Evolutionary conservation across 2,797 vertebrate species (phyloP), one percentile per base, ranked within the genome.

Genomic region (Chrysolophus pictus): DNA sequence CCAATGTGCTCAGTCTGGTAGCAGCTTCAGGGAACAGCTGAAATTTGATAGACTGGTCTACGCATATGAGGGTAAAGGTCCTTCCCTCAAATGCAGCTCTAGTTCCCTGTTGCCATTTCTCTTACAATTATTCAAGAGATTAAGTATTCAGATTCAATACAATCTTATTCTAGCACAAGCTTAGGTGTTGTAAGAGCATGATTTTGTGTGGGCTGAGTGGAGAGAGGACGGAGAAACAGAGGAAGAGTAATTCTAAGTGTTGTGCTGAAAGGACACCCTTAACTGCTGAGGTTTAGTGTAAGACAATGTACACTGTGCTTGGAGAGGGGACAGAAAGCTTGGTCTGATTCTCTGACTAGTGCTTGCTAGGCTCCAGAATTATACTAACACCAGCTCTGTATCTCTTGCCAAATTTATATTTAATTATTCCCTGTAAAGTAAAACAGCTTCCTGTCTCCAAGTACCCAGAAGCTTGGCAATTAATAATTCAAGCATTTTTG

Each of bases 381-480:
- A 39, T 28, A 21, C 21, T 55, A 70, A 84, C 64, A 92, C 53
- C 68, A 84, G 41, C 62, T 84, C 75, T 19, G 9, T 39, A 44
- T 85, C 37, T 69, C 37, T 76, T 79, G 93, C 83, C 94, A 93
- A 84, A 91, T 82, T 81, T 81, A 41, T 90, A 84, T 92, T 91
- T 96, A 91, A 88, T 92, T 91, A 79, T 81, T 92, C 60, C 56
- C 68, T 71, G 64, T 90, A 87, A 95, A 96, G 56, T 29, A 31
- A 88, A 95, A 72, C 31, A 91, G 60, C 63, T 94, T 95, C 87
- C 84, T 90, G 67, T 31, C 67, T 72, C 80, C 82, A 83, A 91
- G 82, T 92, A 75, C 63, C 94, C 76, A 92, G 89, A 92, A 94
- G 76, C 80, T 92, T 90, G 87, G 67, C 67, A 87, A 80, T 75